Conservation (phyloP, 2,797 vertebrate species). For the Chelmon rostratus region DNA sequence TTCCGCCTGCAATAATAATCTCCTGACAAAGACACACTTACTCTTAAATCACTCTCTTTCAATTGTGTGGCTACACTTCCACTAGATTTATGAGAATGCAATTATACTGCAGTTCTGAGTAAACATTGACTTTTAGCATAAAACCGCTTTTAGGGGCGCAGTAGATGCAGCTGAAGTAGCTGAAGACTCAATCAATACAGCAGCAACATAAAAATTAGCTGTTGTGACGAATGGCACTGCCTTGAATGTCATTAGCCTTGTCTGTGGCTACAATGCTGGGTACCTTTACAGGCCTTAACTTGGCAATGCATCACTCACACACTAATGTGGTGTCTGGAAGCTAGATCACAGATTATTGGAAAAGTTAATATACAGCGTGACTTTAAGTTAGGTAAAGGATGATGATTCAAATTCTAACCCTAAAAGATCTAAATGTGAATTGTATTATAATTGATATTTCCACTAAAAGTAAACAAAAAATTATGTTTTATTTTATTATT, state of each 20-base stretch:
- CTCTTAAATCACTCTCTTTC: constrained; percentile 46
- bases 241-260: constrained; percentile 18
- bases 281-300: not conserved
- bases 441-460: not conserved
- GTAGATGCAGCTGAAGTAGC: constrained; percentile 17
- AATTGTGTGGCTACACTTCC: constrained; percentile 50
- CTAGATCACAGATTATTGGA: not conserved
- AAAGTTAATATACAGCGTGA: not conserved
- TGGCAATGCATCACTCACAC: not conserved
- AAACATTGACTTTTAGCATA: constrained; percentile 41
- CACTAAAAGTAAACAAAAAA: not conserved
- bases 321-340: not conserved
- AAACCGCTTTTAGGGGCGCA: constrained; percentile 15
- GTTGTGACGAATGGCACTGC: constrained; percentile 19
- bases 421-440: not conserved
- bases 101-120: constrained; percentile 44
- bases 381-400: not conserved
- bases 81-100: constrained; percentile 60
- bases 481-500: too few relatives aligned
- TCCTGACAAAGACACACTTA: constrained; percentile 30
- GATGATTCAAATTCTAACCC: not conserved
- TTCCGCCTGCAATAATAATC: constrained; percentile 16
- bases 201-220: constrained; percentile 32
- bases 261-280: not conserved
- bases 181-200: constrained; percentile 47